Evolutionary conservation across 2,888 invertebrate species (phyloP).

Genomic region (Tipula confusa): DNA sequence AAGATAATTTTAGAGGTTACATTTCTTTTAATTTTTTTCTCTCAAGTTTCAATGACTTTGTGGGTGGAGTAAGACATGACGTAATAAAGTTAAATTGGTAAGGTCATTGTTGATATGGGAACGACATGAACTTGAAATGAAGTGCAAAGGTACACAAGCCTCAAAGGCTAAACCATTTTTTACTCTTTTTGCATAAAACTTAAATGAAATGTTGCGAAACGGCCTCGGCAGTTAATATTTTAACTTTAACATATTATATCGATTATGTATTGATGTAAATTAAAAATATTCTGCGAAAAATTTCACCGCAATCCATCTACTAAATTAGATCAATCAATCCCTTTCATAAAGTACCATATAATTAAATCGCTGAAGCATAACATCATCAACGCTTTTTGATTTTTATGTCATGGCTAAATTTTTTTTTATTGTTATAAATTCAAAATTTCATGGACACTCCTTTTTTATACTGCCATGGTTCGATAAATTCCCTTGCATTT

Average conservation of each 20-base stretch:
- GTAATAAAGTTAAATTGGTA: background rate
- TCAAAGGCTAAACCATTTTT: too few relatives aligned
- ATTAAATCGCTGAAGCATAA: background rate
- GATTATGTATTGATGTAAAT: too few relatives aligned
- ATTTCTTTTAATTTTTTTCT: background rate
- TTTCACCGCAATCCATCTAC: too few relatives aligned
- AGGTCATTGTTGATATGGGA: background rate
- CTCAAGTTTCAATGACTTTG: conserved; percentile 8
- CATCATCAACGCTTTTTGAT: background rate
- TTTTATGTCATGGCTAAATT: background rate
- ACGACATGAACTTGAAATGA: too few relatives aligned
- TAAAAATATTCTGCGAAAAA: too few relatives aligned
- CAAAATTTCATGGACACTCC: background rate
- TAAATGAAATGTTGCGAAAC: too few relatives aligned
- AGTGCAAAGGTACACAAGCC: too few relatives aligned
- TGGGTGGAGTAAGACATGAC: background rate
- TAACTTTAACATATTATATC: too few relatives aligned
- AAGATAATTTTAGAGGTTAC: background rate
- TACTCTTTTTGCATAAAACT: too few relatives aligned
- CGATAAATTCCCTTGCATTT: background rate
- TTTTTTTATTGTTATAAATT: too few relatives aligned
- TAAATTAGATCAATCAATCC: too few relatives aligned
- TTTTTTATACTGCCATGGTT: background rate
- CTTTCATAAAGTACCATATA: background rate
- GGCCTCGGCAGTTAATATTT: too few relatives aligned